Percentiles rank a stretch among this genome's conserved stretches.
phyloP scores from a whole-genome alignment of 2,797 vertebrate species.

The Sus cebifrons region DNA sequence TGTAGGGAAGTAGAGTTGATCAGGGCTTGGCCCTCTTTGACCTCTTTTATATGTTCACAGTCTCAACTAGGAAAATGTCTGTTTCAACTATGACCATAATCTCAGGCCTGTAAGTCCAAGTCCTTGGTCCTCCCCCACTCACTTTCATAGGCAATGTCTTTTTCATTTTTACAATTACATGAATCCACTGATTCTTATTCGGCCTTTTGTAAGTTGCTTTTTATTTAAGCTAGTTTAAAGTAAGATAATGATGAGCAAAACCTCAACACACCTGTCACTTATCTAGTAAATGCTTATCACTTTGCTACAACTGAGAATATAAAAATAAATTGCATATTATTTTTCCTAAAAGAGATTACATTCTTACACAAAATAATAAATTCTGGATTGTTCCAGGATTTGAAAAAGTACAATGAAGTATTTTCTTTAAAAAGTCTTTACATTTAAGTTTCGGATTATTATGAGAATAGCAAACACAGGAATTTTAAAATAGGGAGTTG shows the following conservation, averaged over 20 bases:
- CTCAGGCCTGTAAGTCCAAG: not conserved
- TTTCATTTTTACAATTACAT: not conserved
- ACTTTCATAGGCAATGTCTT: not conserved
- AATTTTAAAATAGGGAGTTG: not conserved
- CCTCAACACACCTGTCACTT: not conserved
- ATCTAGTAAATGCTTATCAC: not conserved
- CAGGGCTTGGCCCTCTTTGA: not conserved
- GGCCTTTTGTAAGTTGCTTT: not conserved
- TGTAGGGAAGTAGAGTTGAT: not conserved
- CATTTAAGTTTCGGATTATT: conserved; percentile 1
- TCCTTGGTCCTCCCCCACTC: not conserved
- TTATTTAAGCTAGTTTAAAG: not conserved
- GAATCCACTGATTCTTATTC: not conserved
- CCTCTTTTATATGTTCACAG: not conserved
- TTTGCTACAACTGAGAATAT: not conserved
- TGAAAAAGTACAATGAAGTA: not conserved
- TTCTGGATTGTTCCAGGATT: not conserved
- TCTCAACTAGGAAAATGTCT: not conserved
- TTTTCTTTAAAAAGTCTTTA: conserved; percentile 3
- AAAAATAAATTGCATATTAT: not conserved
- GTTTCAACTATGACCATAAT: not conserved
- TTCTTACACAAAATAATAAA: not conserved
- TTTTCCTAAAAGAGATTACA: not conserved
- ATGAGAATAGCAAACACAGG: not conserved
- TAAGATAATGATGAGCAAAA: not conserved